Evolutionary conservation across 2,888 invertebrate genomes (phyloP), one percentile per base, ranked within the genome.

Genomic region (Cataglyphis cursor): DNA sequence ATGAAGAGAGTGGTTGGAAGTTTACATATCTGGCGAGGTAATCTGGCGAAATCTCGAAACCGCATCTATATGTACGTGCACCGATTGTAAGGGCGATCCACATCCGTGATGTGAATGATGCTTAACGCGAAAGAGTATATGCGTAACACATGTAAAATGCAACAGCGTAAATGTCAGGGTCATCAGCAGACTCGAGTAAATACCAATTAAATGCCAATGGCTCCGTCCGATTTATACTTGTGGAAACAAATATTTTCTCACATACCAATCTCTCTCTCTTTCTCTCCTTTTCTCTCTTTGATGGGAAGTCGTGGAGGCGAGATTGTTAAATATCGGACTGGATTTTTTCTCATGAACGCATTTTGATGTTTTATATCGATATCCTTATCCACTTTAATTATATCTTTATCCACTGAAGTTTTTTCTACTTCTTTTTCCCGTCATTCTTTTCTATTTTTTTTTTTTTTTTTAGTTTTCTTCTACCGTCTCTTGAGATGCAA

Each of bases 121-220:
- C 87, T 88, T 88, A 85, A 87, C 51, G 28, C 61, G 84, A 54
- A 64, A 80, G 72, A 76, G 85, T 84, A 68, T 70, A 66, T 73
- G 75, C 81, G 64, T 83, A 48, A 64, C 61, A 68, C 84, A 85
- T 81, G 89, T 89, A 88, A 92, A 91, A 91, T 91, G 92, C 92
- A 90, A 87, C 89, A 82, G 83, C 84, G 88, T 89, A 92, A 92
- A 92, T 92, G 92, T 92, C 92, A 92, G 88, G 92, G 92, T 91
- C 92, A 88, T 82, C 86, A 59, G 80, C 74, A 85, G 83, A 85
- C 80, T 85, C 86, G 84, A 83, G 81, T 85, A 88, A 88, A 90
- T 89, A 87, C 85, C 89, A 88, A 90, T 91, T 90, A 89, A 91
- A 89, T 88, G 81, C 86, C 91, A 88, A 89, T 88, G 82, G 74